Percentiles rank a stretch among this genome's conserved stretches.
These are phyloP conservation scores for Dicaeum eximium DNA, from an alignment of 2,113 vertebrate genomes.

Conservation along the genomic window DNA sequence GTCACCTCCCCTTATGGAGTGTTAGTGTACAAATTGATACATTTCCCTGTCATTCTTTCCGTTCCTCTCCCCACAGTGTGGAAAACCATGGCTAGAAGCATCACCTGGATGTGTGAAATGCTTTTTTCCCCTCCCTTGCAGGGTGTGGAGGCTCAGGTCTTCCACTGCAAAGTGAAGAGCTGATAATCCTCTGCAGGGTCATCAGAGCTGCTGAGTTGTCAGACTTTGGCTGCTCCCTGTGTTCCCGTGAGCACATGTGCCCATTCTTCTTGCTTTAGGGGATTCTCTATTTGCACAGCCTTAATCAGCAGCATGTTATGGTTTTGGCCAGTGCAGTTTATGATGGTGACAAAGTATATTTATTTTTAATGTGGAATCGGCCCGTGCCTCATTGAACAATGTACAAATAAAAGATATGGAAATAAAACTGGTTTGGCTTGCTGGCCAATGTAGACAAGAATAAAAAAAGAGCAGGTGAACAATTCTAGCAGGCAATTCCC, in stretches of 20 bases:
- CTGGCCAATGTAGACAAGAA: conserved; percentile 7
- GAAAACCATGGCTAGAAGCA: not conserved
- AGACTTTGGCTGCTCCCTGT: not conserved
- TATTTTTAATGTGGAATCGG: not conserved
- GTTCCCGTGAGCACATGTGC: not conserved
- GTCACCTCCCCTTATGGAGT: not conserved
- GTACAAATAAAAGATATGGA: conserved; percentile 26
- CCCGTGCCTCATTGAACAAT: not conserved
- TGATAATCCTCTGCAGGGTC: not conserved
- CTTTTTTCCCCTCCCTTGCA: not conserved
- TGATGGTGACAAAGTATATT: conserved; percentile 25
- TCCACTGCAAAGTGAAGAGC: not conserved
- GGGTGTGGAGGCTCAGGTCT: not conserved
- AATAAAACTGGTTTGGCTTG: conserved; percentile 59
- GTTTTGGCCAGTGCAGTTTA: not conserved
- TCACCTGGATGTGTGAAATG: not conserved
- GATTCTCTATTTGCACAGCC: conserved; percentile 6
- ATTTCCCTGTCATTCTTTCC: not conserved
- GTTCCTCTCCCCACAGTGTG: not conserved
- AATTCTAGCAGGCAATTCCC: conserved; percentile 5
- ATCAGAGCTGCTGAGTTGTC: not conserved
- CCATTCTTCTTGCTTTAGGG: not conserved
- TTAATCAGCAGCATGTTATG: not conserved
- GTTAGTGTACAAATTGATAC: not conserved
- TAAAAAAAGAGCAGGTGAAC: not conserved